Base-by-base conservation (phyloP, 2,113 vertebrate genomes). In the Empidonax alnorum region DNA sequence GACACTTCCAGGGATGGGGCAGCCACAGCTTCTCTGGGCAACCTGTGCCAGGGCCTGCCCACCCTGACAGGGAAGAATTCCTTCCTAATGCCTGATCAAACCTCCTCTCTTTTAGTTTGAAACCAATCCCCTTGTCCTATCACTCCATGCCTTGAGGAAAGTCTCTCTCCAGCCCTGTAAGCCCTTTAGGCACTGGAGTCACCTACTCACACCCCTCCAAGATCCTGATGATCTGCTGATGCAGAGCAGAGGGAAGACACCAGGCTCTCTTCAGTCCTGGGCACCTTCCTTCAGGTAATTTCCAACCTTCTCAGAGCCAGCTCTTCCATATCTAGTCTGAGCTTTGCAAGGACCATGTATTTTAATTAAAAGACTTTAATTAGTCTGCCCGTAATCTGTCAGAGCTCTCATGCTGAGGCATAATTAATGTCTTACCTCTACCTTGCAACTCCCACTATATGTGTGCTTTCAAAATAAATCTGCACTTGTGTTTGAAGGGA, bases 331-430 rank as follows among this genome's bases (percentile, higher is more conserved):
- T 55, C 74, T 24, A 15, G 22, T 8, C 80, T 24, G 37, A 71
- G 89, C 86, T 91, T 74, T 92, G 80, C 84, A 87, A 83, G 79
- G 83, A 77, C 94, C 33, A 10, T 62, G 72, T 50, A 53, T 90
- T 95, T 95, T 96, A 92, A 89, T 96, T 95, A 95, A 91, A 91
- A 72, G 27, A 14, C 39, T 90, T 91, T 94, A 95, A 93, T 95
- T 90, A 92, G 87, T 15, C 66, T 90, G 69, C 87, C 84, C 72
- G 23, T 96, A 95, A 95, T 93, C 93, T 96, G 93, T 85, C 92
- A 82, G 89, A 91, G 87, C 86, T 88, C 89, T 91, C 91, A 61
- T 42, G 91, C 91, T 93, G 95, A 96, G 94, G 68, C 78, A 56
- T 95, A 91, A 87, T 90, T 96, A 91, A 93, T 91, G 78, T 65